Conservation (phyloP, 2,888 invertebrate species). For the Pseudococcus longispinus region DNA sequence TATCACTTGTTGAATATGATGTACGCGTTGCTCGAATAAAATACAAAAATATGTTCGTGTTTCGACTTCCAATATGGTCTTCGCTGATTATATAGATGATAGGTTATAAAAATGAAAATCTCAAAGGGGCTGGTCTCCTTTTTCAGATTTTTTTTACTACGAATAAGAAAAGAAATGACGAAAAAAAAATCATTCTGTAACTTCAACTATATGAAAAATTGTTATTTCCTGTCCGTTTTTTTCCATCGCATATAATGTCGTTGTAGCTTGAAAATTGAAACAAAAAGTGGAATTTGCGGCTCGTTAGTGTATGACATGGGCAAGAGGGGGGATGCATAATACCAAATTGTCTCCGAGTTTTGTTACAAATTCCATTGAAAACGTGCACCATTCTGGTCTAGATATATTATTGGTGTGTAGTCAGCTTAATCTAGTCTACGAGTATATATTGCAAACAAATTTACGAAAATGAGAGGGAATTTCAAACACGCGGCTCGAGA, state of each 20-base stretch:
- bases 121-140: background rate
- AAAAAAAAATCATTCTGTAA: background rate
- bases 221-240: too few relatives aligned
- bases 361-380: too few relatives aligned
- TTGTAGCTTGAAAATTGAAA: too few relatives aligned
- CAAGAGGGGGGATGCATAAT: too few relatives aligned
- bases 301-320: too few relatives aligned
- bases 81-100: background rate
- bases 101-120: background rate
- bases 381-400: too few relatives aligned
- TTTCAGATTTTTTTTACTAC: background rate
- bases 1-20: background rate
- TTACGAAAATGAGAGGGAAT: background rate
- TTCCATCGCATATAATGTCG: too few relatives aligned
- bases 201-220: too few relatives aligned
- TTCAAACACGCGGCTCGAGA: background rate
- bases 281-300: too few relatives aligned
- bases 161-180: too few relatives aligned
- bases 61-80: background rate
- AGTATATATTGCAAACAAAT: background rate
- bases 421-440: background rate
- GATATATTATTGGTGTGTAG: background rate
- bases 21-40: background rate
- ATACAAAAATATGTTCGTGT: background rate
- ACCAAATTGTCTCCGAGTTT: too few relatives aligned